Conservation (phyloP, 2,113 vertebrate genomes). For the Willisornis vidua region DNA sequence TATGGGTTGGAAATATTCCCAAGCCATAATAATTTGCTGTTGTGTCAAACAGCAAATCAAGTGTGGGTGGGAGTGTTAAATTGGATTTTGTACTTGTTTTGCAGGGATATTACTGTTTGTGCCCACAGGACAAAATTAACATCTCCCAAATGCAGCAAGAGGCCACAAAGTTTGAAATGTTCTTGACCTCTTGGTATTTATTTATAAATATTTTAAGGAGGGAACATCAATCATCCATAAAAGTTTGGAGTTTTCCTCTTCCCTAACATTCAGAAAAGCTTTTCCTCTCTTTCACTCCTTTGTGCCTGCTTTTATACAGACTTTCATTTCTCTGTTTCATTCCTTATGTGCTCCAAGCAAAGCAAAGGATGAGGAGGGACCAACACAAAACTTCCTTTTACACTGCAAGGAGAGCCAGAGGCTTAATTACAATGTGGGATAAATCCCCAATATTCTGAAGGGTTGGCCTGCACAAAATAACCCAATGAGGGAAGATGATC, state of each 20-base stretch:
- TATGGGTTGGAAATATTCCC: not conserved
- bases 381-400: not conserved
- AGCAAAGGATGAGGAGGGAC: not conserved
- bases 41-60: not conserved
- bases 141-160: not conserved
- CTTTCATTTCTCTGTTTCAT: not conserved
- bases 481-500: not conserved
- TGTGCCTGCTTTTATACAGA: not conserved
- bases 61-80: not conserved
- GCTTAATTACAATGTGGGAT: not conserved
- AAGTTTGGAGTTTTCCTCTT: not conserved
- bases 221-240: not conserved
- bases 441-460: not conserved
- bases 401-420: not conserved
- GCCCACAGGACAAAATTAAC: not conserved
- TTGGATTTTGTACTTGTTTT: not conserved
- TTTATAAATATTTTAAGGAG: not conserved
- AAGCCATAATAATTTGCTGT: no score
- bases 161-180: not conserved
- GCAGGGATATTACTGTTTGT: not conserved
- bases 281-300: not conserved
- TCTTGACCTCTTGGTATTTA: not conserved
- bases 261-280: not conserved
- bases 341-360: not conserved
- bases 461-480: not conserved